Conservation (phyloP, 2,888 invertebrate genomes). For the Achlya flavicornis region DNA sequence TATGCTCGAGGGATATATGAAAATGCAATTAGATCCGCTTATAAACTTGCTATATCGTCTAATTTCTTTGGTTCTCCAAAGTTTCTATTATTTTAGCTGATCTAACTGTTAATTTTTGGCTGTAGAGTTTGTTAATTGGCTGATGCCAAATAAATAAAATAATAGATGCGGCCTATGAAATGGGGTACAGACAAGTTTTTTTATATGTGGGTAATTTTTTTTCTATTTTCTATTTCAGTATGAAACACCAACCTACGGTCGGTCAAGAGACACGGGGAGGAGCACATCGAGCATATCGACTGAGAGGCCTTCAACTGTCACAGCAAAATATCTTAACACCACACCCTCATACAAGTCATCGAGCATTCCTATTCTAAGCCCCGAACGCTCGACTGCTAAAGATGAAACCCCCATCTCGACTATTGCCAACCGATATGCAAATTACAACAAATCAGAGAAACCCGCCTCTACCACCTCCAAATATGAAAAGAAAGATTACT, state of each 20-base stretch:
- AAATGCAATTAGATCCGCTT: background rate
- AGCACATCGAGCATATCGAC: conserved; percentile 47
- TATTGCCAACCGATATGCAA: conserved; percentile 73
- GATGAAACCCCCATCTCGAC: conserved; percentile 74
- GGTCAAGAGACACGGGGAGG: conserved; percentile 62
- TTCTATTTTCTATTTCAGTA: conserved; percentile 63
- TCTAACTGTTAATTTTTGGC: too few species aligned
- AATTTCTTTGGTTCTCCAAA: background rate
- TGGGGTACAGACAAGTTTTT: background rate
- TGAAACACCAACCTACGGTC: conserved; percentile 69
- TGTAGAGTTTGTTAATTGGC: background rate
- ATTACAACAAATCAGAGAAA: conserved; percentile 60
- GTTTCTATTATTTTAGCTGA: too few species aligned
- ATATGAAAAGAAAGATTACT: conserved; percentile 79
- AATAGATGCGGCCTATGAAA: background rate
- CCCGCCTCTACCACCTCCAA: conserved; percentile 50
- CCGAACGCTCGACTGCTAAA: conserved; percentile 60
- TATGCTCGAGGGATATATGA: conserved; percentile 16
- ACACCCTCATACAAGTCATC: conserved; percentile 76
- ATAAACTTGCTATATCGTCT: background rate
- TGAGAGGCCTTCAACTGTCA: conserved; percentile 73
- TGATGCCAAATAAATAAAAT: too few species aligned
- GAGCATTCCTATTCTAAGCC: conserved; percentile 70
- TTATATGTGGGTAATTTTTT: conserved; percentile 4
- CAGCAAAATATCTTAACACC: conserved; percentile 72